A percentile compares a stretch with the other conserved stretches of the same genome.
phyloP scores from a whole-genome alignment of 1,140 invertebrate species.

The Drosophila neocordata region DNA sequence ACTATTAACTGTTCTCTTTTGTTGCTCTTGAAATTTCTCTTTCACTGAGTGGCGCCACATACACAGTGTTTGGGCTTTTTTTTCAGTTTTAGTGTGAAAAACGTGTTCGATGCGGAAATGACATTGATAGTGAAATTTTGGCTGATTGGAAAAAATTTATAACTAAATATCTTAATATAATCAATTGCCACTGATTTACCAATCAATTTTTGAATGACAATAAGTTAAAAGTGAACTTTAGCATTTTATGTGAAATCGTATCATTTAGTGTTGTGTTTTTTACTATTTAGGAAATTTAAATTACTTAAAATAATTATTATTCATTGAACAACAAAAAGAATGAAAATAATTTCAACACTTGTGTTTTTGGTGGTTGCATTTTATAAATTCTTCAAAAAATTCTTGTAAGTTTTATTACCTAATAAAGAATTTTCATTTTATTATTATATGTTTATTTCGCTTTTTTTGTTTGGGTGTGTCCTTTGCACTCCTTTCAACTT shows the following conservation, averaged over 20 bases:
- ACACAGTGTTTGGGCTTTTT: slow-evolving; percentile 47
- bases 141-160: slow-evolving; percentile 26
- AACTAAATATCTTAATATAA: slow-evolving; percentile 4
- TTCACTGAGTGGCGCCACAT: slow-evolving; percentile 25
- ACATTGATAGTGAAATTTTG: slow-evolving; percentile 77
- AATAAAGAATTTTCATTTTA: slow-evolving; percentile 22
- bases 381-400: slow-evolving; percentile 73
- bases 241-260: too few species aligned
- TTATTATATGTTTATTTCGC: neutral
- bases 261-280: too few species aligned
- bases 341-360: slow-evolving; percentile 71
- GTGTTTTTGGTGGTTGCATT: slow-evolving; percentile 59
- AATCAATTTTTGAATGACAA: slow-evolving; percentile 3
- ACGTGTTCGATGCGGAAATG: slow-evolving; percentile 76
- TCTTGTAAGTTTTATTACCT: slow-evolving; percentile 69
- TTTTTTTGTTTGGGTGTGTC: slow-evolving; percentile 26
- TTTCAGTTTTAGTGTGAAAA: slow-evolving; percentile 65
- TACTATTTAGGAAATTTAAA: neutral
- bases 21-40: slow-evolving; percentile 9
- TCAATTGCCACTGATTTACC: neutral
- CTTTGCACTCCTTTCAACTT: slow-evolving; percentile 23
- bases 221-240: slow-evolving; percentile 33
- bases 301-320: slow-evolving; percentile 10
- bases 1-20: slow-evolving; percentile 20
- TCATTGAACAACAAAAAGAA: slow-evolving; percentile 27